Evolutionary conservation across 2,888 invertebrate species (phyloP).

Genomic region (Rotaria macrura): DNA sequence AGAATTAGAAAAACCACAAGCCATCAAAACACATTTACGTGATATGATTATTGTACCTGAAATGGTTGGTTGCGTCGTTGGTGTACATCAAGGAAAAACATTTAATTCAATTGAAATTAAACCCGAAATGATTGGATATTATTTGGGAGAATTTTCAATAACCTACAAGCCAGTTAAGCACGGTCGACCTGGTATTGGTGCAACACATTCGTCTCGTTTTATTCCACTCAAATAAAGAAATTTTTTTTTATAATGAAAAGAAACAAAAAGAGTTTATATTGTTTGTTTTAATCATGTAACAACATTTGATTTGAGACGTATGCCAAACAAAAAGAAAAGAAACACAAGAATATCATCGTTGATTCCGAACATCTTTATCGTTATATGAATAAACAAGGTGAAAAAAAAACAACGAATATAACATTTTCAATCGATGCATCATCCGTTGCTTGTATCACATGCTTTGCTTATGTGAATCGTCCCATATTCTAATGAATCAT

Average conservation of each 20-base stretch:
- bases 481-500: too few relatives aligned
- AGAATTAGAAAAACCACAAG: slow-evolving; percentile 84
- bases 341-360: too few relatives aligned
- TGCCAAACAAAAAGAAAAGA: not conserved
- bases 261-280: not conserved
- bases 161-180: slow-evolving; percentile 95
- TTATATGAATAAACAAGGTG: not conserved
- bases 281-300: not conserved
- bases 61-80: slow-evolving; percentile 98
- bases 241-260: too few relatives aligned
- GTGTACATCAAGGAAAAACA: slow-evolving; percentile 93
- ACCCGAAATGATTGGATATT: slow-evolving; percentile 94
- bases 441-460: too few relatives aligned
- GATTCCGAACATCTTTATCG: not conserved
- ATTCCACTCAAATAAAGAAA: slow-evolving; percentile 78
- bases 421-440: not conserved
- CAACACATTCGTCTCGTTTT: slow-evolving; percentile 90
- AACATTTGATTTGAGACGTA: not conserved
- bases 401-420: not conserved
- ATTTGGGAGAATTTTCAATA: slow-evolving; percentile 85
- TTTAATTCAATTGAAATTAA: slow-evolving; percentile 73
- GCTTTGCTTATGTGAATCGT: too few relatives aligned
- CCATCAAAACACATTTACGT: slow-evolving; percentile 91
- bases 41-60: slow-evolving; percentile 99
- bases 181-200: slow-evolving; percentile 93